Base-by-base conservation (phyloP, 1,140 invertebrate genomes). In the Asbolus verrucosus region DNA sequence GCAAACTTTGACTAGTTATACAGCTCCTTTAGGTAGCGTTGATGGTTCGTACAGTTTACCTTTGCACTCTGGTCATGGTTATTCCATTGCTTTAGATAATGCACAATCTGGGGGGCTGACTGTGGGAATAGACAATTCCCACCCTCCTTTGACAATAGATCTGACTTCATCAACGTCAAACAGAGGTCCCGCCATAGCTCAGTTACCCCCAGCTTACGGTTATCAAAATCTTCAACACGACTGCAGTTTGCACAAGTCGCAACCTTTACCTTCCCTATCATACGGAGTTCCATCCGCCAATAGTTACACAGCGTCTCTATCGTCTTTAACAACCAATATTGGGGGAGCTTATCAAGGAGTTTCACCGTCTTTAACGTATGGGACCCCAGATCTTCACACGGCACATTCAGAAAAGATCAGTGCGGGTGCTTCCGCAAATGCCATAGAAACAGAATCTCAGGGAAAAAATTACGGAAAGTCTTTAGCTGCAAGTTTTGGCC, bases 1-100 rank as follows among this genome's bases (percentile, higher is more conserved):
- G n/a, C n/a, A n/a, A n/a, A 81, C 83, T 2, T 80, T 85, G 16
- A 83, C 85, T 30, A 85, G 84, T n/a, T 86, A 86, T 65, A 81
- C 81, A 11, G 83, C 77, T 8, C 84, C 85, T 0, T 73, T 85
- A 6, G 68, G 82, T 4, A 82, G 82, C 19, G 79, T 85, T 8
- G 81, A 81, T 61, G 84, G 84, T 36, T 81, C 83, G 31, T 83
- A 83, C 11, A 81, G 81, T 6, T 80, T 83, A 33, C 83, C 81
- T 0, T 83, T 81, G 11, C 78, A 76, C 15, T 80, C 74, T 0
- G 70, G 5, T 30, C 18, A 14, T 19, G 61, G 16, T 41, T 63
- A 63, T 63, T 63, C 61, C 9, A 18, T 63, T 24, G 31, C 33
- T 6, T 38, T 63, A 4, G 61, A 63, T 6, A 38, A 63, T 9